phyloP scores from a whole-genome alignment of 1,140 invertebrate species.

The Cheumatopsyche charites region DNA sequence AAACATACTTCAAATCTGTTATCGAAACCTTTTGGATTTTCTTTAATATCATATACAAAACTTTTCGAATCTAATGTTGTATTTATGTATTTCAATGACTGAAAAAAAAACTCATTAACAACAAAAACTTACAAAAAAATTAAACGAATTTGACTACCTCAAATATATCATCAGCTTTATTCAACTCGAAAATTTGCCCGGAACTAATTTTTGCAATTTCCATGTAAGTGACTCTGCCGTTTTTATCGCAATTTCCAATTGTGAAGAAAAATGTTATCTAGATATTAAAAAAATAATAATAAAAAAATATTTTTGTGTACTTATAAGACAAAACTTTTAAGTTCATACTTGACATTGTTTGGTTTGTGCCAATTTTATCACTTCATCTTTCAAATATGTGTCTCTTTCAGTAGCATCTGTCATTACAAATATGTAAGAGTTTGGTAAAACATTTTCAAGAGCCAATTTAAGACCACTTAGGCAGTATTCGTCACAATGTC shows the following conservation, averaged over 20 bases:
- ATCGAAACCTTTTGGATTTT: not conserved
- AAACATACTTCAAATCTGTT: not conserved
- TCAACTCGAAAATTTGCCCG: conserved; percentile 75
- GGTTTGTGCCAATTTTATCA: not conserved
- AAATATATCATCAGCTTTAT: conserved; percentile 65
- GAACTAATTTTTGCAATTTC: conserved; percentile 73
- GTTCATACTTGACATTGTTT: no score
- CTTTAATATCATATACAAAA: not conserved
- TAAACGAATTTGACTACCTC: not conserved
- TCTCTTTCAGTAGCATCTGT: conserved; percentile 58
- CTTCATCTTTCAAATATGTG: conserved; percentile 49
- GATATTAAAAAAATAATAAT: not conserved
- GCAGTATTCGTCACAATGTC: no score
- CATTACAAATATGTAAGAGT: conserved; percentile 53
- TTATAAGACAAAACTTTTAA: not conserved
- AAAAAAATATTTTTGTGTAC: not conserved
- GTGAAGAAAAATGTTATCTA: not conserved
- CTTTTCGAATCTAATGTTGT: not conserved
- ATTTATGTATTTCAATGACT: not conserved
- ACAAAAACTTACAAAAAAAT: no score
- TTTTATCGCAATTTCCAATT: not conserved
- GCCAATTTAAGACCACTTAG: no score
- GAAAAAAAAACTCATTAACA: no score
- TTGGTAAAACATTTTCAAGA: conserved; percentile 61
- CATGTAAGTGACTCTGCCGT: conserved; percentile 63